Evolutionary conservation across 2,797 vertebrate species (phyloP).

Genomic region (Lepus townsendii): DNA sequence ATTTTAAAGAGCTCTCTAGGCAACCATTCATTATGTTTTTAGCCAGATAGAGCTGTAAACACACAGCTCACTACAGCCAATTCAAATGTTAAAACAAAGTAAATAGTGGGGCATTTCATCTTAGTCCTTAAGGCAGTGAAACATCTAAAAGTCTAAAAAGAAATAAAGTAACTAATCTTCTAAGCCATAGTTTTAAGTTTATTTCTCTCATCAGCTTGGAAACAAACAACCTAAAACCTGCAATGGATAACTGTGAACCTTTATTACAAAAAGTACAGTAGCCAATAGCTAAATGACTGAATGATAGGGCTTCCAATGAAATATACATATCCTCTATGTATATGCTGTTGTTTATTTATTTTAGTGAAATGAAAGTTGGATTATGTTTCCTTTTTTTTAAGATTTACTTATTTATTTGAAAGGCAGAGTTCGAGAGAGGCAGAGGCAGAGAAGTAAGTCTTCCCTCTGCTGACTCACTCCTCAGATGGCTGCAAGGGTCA

Average conservation of each 20-base stretch:
- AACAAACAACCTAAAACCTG: conserved; percentile 20
- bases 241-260: background rate
- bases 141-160: background rate
- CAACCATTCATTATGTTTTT: background rate
- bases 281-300: background rate
- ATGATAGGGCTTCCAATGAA: conserved; percentile 20
- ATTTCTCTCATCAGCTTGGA: conserved; percentile 33
- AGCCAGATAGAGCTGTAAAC: background rate
- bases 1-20: conserved; percentile 44
- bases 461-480: no score
- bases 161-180: background rate
- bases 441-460: no score
- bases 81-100: conserved; percentile 44
- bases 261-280: conserved; percentile 8
- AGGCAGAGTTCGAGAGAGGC: no score
- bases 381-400: background rate
- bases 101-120: background rate
- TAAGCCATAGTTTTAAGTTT: background rate
- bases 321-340: background rate
- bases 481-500: no score
- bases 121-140: background rate
- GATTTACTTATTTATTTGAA: no score
- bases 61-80: background rate
- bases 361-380: background rate
- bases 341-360: background rate